Evolutionary conservation across 1,140 invertebrate genomes (phyloP), one percentile per base, ranked within the genome.

Genomic region (Dendroctonus ponderosae): DNA sequence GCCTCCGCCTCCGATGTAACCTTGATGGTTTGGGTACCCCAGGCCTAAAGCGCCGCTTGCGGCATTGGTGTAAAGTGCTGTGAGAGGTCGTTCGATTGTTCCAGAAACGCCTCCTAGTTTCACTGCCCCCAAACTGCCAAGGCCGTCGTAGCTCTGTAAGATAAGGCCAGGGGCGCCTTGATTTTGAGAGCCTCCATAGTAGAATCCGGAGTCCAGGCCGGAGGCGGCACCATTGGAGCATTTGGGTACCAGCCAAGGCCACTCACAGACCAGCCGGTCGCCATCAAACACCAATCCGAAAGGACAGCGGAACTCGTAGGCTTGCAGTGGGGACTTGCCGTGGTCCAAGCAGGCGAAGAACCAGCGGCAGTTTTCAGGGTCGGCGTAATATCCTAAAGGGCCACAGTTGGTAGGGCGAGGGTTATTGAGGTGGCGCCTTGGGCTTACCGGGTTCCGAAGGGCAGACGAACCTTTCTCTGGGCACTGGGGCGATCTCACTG

Each of bases 271-370:
- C 2, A 90, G 79, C 38, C 84, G 83, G 11, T 82, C 78, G 62
- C 90, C 87, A 72, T 93, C 90, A 75, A 91, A 93, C 3, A 89
- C 89, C 12, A 93, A 81, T 3, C 89, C 89, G 72, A 89, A 92
- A 0, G 91, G 91, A 79, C 91, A 93, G 57, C 88, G 84, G 78
- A 93, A 93, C 79, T 93, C 90, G 74, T 91, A 93, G 0, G 89
- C 87, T 7, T 86, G 86, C 61, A 90, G 77, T 6, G 81, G 79
- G n/a, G 85, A 82, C 66, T 83, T 84, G 71, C 87, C 85, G 72
- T 91, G 85, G 77, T 91, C 90, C 57, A 89, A 78, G 78, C 91
- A 93, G 14, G 91, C 90, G 75, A 91, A 92, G 84, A 93, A 93
- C 89, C 89, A 92, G 59, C 90, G 83, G 70, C 91, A 93, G 78